Conservation (phyloP, 1,140 invertebrate species). For the Meloidogyne hapla region DNA sequence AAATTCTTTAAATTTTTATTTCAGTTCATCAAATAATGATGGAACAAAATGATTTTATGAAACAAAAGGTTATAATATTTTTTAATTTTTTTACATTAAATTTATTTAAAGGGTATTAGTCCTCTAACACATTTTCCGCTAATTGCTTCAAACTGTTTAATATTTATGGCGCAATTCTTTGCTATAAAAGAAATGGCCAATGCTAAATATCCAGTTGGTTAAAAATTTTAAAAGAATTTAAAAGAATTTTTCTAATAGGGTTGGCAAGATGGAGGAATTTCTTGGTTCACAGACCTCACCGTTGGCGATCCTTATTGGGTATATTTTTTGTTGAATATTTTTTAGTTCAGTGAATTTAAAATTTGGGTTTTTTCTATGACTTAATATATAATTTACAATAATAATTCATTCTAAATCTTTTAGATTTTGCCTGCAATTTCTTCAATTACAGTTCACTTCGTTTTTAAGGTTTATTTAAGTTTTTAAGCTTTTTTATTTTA, state of each 20-base stretch:
- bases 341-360: constrained; percentile 78
- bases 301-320: constrained; percentile 83
- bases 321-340: constrained; percentile 75
- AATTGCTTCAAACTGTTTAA: constrained; percentile 50
- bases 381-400: constrained; percentile 27
- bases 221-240: background rate
- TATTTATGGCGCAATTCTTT: constrained; percentile 62
- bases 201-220: constrained; percentile 41
- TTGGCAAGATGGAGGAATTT: constrained; percentile 76
- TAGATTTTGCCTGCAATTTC: constrained; percentile 11
- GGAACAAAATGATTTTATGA: constrained; percentile 58
- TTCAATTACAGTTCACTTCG: background rate
- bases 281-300: constrained; percentile 90
- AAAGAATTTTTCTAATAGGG: background rate
- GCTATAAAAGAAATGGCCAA: constrained; percentile 55
- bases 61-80: constrained; percentile 11
- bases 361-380: too few relatives aligned
- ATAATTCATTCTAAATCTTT: constrained; percentile 7
- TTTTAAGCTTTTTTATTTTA: background rate
- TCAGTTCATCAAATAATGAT: constrained; percentile 57
- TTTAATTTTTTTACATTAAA: background rate
- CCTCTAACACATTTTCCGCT: constrained; percentile 50
- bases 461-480: background rate
- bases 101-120: constrained; percentile 47
- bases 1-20: constrained; percentile 11